Evolutionary conservation across 2,113 vertebrate species (phyloP), one percentile per base, ranked within the genome.

Genomic region (Ceratotherium simum): DNA sequence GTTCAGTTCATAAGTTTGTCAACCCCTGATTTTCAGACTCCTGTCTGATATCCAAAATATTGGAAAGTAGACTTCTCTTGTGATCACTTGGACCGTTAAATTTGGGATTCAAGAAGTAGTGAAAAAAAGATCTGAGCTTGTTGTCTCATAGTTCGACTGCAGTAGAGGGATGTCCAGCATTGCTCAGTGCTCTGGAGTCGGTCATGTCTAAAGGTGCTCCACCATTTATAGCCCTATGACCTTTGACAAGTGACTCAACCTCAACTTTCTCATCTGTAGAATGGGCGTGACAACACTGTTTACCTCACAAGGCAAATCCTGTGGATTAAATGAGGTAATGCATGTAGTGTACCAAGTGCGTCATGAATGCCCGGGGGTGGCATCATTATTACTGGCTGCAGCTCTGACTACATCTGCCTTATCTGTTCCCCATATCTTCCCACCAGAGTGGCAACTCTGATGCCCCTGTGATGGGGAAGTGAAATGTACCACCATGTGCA

Each of bases 1-100:
- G 91, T 96, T 91, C 39, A 86, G 42, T 85, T 91, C 72, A 54
- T 81, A 80, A 90, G 72, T 48, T 78, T 83, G 56, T 95, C 33
- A 62, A 10, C 27, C 11, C 5, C 54, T 85, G 39, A 75, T 67
- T 95, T 95, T 81, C 75, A 95, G 46, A 69, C 62, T 48, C 29
- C 9, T 46, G 9, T 39, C 3, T 89, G 73, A 76, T 76, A 92
- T 60, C 14, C 46, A 54, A 23, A 85, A 58, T 86, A 58, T 81
- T 84, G 51, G 33, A 65, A 97, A 88, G 14, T n/a, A 67, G 51
- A 54, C 60, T 94, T 96, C 62, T 76, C 3, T 79, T 95, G 91
- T 73, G 11, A 36, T 87, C n/a, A 23, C n/a, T 70, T 33, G 58
- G 46, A 75, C 54, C 67, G 12, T 85, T 93, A 85, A 91, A 91